A percentile compares a stretch with the other conserved stretches of the same genome.
Evolutionary conservation across 2,888 invertebrate genomes (phyloP).

Genomic region (Phengaris alcon): DNA sequence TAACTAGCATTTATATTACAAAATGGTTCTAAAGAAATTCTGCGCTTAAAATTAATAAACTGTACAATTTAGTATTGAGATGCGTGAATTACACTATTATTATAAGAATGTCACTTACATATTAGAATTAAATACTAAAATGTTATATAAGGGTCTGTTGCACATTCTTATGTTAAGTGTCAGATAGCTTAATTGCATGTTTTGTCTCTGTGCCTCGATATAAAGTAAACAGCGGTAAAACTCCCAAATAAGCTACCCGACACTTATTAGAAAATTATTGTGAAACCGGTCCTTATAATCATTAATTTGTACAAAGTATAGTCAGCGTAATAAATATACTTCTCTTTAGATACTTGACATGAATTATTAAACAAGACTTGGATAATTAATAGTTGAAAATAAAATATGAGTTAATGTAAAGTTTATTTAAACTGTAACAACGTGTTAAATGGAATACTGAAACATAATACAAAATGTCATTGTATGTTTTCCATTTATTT

Average conservation of each 20-base stretch:
- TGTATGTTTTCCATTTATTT: neutral
- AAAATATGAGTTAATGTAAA: neutral
- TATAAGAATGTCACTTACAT: slow-evolving; percentile 19
- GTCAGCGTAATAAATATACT: slow-evolving; percentile 16
- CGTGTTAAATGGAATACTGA: neutral
- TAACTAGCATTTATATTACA: slow-evolving; percentile 21
- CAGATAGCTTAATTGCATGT: too few relatives aligned
- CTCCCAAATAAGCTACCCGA: too few relatives aligned
- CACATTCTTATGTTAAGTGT: too few relatives aligned
- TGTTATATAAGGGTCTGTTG: neutral
- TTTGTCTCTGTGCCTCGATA: too few relatives aligned
- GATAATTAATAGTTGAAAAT: neutral
- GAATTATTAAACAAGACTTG: neutral
- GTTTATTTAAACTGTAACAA: neutral
- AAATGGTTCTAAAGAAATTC: slow-evolving; percentile 16
- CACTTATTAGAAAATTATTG: too few relatives aligned
- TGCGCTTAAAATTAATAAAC: slow-evolving; percentile 26
- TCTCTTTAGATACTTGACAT: neutral
- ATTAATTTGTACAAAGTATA: slow-evolving; percentile 17
- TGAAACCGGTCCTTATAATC: neutral
- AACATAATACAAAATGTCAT: neutral
- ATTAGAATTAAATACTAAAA: slow-evolving; percentile 4
- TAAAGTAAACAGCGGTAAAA: too few relatives aligned
- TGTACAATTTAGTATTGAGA: slow-evolving; percentile 25
- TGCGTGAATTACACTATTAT: slow-evolving; percentile 20